Evolutionary conservation across 2,113 vertebrate species (phyloP).

Genomic region (Lophotis ruficrista): DNA sequence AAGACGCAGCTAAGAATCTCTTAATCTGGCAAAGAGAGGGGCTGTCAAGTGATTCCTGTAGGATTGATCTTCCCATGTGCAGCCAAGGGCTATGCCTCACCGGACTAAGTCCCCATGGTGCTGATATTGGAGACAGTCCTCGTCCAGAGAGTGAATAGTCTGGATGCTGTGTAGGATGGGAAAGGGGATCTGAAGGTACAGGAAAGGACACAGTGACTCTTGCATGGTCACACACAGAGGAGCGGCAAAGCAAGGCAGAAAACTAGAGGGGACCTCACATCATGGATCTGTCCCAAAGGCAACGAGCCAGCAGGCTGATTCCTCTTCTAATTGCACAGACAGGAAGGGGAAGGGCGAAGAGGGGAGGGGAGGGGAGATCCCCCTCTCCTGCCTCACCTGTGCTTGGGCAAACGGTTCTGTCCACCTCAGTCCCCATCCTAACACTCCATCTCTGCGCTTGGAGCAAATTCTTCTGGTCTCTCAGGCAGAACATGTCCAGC

Average conservation of each 20-base stretch:
- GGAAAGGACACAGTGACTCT: background rate
- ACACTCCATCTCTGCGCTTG: background rate
- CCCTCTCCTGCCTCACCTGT: background rate
- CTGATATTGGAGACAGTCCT: background rate
- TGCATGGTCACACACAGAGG: background rate
- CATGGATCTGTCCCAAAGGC: background rate
- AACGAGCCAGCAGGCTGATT: background rate
- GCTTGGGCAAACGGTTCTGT: background rate
- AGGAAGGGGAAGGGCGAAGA: background rate
- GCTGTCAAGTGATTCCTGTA: background rate
- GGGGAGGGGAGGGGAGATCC: background rate
- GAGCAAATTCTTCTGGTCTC: background rate
- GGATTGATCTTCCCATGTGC: background rate
- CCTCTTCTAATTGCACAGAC: background rate
- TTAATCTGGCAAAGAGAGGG: background rate
- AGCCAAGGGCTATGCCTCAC: background rate
- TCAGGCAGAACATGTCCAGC: background rate
- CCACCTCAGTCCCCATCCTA: background rate
- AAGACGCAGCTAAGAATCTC: background rate
- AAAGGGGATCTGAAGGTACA: background rate
- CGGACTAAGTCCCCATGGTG: background rate
- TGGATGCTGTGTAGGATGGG: fast-evolving
- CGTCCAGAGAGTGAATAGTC: background rate
- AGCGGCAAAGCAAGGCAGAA: background rate
- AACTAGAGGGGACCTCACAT: background rate